Evolutionary conservation across 2,888 invertebrate genomes (phyloP).

Genomic region (Pachydiplax longipennis): DNA sequence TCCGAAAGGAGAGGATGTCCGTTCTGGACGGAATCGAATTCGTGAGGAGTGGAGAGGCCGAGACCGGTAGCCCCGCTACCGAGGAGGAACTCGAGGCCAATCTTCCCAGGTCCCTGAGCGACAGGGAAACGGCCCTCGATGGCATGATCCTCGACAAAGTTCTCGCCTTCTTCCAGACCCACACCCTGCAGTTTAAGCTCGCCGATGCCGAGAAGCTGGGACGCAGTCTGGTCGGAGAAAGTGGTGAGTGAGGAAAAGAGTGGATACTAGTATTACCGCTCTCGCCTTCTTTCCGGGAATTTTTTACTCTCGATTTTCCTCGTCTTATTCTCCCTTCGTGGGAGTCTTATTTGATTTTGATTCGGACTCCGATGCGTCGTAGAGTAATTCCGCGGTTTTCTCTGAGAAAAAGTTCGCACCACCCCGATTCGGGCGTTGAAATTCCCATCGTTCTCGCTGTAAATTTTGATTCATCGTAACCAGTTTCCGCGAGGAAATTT

Average conservation of each 20-base stretch:
- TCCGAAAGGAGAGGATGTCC: constrained; percentile 70
- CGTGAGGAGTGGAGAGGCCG: constrained; percentile 66
- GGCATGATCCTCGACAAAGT: constrained; percentile 78
- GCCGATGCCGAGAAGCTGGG: constrained; percentile 72
- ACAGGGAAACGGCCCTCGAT: constrained; percentile 75
- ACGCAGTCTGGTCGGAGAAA: constrained; percentile 68
- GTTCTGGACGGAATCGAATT: constrained; percentile 79
- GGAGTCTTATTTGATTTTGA: too few relatives aligned
- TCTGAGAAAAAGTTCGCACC: too few relatives aligned
- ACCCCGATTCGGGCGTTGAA: too few relatives aligned
- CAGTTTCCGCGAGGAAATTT: too few relatives aligned
- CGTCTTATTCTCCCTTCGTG: neutral
- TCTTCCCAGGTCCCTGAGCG: constrained; percentile 76
- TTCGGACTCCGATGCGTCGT: too few relatives aligned
- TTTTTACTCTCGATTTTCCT: neutral
- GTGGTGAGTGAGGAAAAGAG: constrained; percentile 52
- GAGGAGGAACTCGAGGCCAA: constrained; percentile 74
- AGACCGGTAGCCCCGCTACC: constrained; percentile 54
- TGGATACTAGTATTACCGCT: neutral
- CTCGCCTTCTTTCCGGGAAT: neutral
- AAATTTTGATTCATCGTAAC: too few relatives aligned
- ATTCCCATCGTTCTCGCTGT: neutral
- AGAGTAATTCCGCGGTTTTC: too few relatives aligned
- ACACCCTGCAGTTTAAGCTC: constrained; percentile 80
- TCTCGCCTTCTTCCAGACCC: constrained; percentile 77